Evolutionary conservation across 2,888 invertebrate genomes (phyloP), one percentile per base, ranked within the genome.

Genomic region (Scaptomyza flava): DNA sequence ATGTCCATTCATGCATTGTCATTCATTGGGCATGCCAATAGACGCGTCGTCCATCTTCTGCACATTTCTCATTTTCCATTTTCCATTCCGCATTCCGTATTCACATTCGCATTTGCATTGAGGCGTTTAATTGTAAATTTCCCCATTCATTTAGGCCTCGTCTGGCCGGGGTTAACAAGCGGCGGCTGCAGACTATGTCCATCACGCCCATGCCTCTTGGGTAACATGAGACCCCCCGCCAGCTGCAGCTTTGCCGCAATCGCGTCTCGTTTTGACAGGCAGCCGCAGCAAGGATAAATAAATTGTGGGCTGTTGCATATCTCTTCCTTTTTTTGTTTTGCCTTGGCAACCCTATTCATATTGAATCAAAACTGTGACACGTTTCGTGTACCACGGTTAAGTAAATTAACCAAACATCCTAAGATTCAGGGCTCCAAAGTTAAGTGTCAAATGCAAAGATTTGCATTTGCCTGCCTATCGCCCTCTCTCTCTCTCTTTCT

Each of bases 101-200:
- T 42, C 31, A 48, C 41, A 47, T 50, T 54, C 59, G 53, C 20
- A 54, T 56, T 65, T 67, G 45, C 72, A 56, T 52, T 65, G 74
- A 62, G 66, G 68, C 73, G 72, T 72, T 74, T 78, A 82, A 82
- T 82, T 85, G 85, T 83, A 66, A 72, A 82, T 76, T 82, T 83
- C 61, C 67, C 67, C 80, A 81, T 79, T 82, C 81, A 77, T 81
- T 81, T 66, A 47, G 71, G 63, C 57, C 52, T 3, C 41, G 42
- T 65, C 60, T 69, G 68, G 56, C 72, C 17, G 30, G 20, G 42
- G 47, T 56, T 48, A 53, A 48, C 58, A 58, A 45, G 31, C 45
- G 48, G 20, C 36, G 48, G 20, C 36, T 46, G 31, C 42, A 41
- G 27, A 45, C 54, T 17, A 43, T 51, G 45, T 33, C 43, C 50